Evolutionary conservation across 2,113 vertebrate species (phyloP).

Genomic region (Lamprologus speciosus): DNA sequence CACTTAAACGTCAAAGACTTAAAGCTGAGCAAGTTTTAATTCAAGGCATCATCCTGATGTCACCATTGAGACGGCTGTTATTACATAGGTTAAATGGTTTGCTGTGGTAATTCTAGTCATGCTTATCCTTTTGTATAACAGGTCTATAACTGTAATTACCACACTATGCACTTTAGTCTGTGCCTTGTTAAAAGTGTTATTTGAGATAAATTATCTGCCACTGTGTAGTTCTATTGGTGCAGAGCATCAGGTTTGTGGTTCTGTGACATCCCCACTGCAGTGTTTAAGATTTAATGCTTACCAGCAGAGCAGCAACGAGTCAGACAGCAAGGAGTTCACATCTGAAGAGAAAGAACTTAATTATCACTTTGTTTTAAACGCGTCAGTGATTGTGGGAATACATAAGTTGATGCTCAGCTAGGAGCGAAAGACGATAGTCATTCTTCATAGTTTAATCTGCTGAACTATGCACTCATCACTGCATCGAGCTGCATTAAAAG

Average conservation of each 20-base stretch:
- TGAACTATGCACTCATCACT: conserved; percentile 78
- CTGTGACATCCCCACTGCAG: not conserved
- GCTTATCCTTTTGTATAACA: not conserved
- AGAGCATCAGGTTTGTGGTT: not conserved
- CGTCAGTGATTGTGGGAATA: fast-evolving
- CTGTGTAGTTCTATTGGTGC: fast-evolving
- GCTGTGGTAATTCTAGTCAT: not conserved
- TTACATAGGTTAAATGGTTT: fast-evolving
- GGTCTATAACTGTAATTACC: not conserved
- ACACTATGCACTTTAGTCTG: fast-evolving
- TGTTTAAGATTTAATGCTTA: not conserved
- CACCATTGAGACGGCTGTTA: fast-evolving
- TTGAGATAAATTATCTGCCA: not conserved
- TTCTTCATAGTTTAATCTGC: conserved; percentile 68
- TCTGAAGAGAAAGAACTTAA: not conserved
- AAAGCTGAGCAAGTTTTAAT: fast-evolving
- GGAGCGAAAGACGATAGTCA: conserved; percentile 67
- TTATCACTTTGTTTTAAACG: not conserved
- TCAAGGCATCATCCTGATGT: fast-evolving
- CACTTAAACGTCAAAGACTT: fast-evolving
- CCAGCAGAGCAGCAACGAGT: not conserved
- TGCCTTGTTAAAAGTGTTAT: not conserved
- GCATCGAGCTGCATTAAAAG: not conserved
- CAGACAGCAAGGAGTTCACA: fast-evolving
- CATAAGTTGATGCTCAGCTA: conserved; percentile 48